Evolutionary conservation across 2,113 vertebrate species (phyloP), one percentile per base, ranked within the genome.

Genomic region (Ammodytes dubius): DNA sequence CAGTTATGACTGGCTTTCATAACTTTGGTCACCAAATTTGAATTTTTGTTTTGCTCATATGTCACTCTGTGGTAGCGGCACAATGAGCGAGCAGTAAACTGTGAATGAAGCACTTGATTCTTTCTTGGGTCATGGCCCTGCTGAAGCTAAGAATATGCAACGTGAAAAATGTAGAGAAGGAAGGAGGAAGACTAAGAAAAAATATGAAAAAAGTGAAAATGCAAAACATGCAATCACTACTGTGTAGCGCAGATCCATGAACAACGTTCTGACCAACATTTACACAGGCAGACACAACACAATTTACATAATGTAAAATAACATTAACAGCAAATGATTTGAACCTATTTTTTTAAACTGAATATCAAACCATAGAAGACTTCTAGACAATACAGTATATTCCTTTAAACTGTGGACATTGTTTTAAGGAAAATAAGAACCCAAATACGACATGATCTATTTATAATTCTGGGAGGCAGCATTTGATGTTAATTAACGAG

Each of bases 11-110:
- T 5, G 60, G 40, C 70, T 74, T 58, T 58, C 85, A 74, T 63
- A 70, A 85, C 81, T 77, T 84, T 71, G 42, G 66, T 57, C 40
- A 5, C 27, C 53, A 69, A 76, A 79, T 76, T 39, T 58, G 10
- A 43, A 74, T 85, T 81, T 82, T 35, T 74, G n/a, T 72, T 86
- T 88, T 77, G 54, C 61, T 82, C 47, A 27, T 43, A 49, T 83
- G 82, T 87, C 83, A 81, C 79, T 70, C 45, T 90, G 86, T 65
- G 82, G 84, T 70, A 66, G 49, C 73, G 49, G 75, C 83, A 84
- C 80, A 89, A 74, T n/a, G 59, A 79, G 74, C 50, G 0, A 78
- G 73, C 8, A 8, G 86, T 64, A 77, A 85, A 89, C 82, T 86
- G 64, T 80, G 83, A 89, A 84, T 79, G 85, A 87, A 35, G 66